Evolutionary conservation across 2,797 vertebrate genomes (phyloP), one percentile per base, ranked within the genome.

Genomic region (Eleutherodactylus coqui): DNA sequence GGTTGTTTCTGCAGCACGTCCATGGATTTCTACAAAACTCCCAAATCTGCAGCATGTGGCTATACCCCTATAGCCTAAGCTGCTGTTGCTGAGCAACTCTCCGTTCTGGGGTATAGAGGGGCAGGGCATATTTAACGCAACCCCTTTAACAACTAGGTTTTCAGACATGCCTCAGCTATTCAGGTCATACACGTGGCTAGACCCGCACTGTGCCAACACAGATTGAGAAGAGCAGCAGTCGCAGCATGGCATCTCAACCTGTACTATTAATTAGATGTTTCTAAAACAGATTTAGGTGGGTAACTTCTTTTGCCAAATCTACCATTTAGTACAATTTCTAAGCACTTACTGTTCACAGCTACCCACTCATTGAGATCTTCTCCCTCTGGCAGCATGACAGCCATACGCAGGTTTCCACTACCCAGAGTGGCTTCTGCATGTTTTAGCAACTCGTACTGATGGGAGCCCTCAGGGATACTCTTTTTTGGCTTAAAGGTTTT

Each of bases 401-500:
- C 98, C 97, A 98, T 97, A 11, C 98, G 96, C 32, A 99, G 94
- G 88, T 99, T 99, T 76, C 98, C 98, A 34, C 98, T 99, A 29
- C 98, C 98, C 51, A 99, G 94, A 0, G 98, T 99, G 75, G 98
- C 98, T 92, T 99, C 98, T 0, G 98, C 98, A 85, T 99, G 98
- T 90, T 99, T 99, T 87, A 99, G 94, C 92, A 99, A 94, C 92
- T 99, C 97, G 2, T 99, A 99, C 91, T 99, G 98, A 84, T 99
- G 98, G 60, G 98, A 99, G 21, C 98, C 98, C 91, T 99, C 98
- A 0, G 97, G 98, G 92, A 99, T 98, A 77, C 98, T 98, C 95
- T 98, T 99, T 95, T 99, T 99, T 91, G 98, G 98, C 91, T 99
- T 99, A 94, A 99, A 99, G 0, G 98, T 99, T 95, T 97, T 98